phyloP scores from a whole-genome alignment of 1,140 invertebrate species.

The Lepidurus apus region DNA sequence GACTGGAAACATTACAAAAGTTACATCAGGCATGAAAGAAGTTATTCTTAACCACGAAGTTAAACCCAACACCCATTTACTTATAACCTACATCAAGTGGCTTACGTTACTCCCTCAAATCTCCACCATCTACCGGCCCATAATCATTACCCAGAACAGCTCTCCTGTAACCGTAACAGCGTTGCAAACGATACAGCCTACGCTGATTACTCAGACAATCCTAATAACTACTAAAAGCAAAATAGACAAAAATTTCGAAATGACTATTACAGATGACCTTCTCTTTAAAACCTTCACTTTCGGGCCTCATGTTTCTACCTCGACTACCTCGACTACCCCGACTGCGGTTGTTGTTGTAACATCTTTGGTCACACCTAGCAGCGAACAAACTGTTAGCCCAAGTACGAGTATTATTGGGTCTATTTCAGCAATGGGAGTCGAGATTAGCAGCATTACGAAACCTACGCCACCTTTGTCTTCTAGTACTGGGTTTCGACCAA shows the following conservation, averaged over 20 bases:
- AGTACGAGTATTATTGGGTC: neutral
- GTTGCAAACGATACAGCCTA: neutral
- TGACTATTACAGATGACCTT: neutral
- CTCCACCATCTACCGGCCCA: neutral
- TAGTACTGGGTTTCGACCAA: neutral
- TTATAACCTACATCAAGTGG: neutral
- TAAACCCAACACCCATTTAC: neutral
- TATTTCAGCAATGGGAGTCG: neutral
- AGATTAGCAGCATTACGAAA: neutral
- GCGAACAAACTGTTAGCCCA: neutral
- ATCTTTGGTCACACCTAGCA: neutral
- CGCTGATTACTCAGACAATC: neutral
- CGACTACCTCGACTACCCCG: no score
- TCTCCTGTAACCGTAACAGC: neutral
- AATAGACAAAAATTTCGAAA: neutral
- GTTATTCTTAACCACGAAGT: neutral
- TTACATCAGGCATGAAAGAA: neutral
- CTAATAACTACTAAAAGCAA: neutral
- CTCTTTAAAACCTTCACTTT: neutral
- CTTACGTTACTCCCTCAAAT: neutral
- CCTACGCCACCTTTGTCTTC: neutral
- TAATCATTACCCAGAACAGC: neutral
- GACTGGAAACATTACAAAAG: neutral
- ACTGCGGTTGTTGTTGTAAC: neutral
- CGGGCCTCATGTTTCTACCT: neutral